phyloP scores from a whole-genome alignment of 2,797 vertebrate genomes.

The Mormyrops attenuatus region DNA sequence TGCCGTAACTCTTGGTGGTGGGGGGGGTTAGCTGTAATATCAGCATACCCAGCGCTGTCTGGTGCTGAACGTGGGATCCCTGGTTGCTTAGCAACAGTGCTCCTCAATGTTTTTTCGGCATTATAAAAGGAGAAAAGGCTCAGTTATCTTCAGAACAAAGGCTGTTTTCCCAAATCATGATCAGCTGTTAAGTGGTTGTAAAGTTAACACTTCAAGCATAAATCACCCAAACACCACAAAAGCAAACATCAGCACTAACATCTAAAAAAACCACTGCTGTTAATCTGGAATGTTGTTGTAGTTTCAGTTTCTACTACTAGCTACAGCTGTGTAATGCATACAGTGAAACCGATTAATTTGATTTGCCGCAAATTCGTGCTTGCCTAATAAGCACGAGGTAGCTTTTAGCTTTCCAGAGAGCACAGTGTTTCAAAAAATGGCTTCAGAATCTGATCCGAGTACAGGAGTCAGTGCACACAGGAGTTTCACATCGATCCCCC shows the following conservation, averaged over 20 bases:
- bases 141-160: conserved; percentile 23
- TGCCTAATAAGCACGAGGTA: background rate
- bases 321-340: background rate
- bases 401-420: background rate
- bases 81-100: conserved; percentile 23
- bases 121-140: conserved; percentile 29
- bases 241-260: background rate
- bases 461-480: background rate
- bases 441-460: background rate
- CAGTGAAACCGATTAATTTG: background rate
- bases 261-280: background rate
- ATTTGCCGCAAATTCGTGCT: background rate
- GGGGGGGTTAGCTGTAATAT: background rate
- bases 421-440: background rate
- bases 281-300: background rate
- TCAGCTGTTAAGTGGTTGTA: no score
- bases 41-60: conserved; percentile 23
- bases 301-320: background rate
- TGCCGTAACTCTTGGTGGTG: background rate
- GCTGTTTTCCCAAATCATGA: background rate
- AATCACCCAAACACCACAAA: background rate
- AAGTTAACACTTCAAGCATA: background rate
- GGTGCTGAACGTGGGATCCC: background rate
- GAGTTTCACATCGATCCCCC: background rate
- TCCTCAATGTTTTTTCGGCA: conserved; percentile 27